Evolutionary conservation across 2,113 vertebrate species (phyloP).

Genomic region (Piaya cayana): DNA sequence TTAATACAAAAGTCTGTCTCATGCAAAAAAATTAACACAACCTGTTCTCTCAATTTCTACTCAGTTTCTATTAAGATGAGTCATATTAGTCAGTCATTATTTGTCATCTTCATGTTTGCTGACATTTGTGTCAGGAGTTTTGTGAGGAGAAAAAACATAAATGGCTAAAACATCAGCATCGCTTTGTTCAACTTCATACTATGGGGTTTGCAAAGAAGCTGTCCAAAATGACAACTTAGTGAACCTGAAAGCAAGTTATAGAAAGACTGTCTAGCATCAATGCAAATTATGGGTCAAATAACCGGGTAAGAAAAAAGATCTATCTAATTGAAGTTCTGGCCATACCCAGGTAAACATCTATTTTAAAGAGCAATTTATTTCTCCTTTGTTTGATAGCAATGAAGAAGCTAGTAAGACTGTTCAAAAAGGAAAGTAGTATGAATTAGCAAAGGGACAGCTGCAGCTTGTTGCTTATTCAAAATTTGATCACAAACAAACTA

Average conservation of each 20-base stretch:
- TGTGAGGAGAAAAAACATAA: neutral
- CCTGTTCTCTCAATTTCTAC: neutral
- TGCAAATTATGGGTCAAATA: neutral
- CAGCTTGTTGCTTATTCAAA: neutral
- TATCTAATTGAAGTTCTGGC: neutral
- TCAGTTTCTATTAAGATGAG: neutral
- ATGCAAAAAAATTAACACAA: neutral
- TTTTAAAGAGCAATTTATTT: neutral
- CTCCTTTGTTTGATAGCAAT: neutral
- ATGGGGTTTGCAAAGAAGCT: neutral
- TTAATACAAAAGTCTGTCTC: neutral
- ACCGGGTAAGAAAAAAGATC: neutral
- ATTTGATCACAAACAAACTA: neutral
- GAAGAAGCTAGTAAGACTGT: neutral
- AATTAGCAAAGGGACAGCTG: neutral
- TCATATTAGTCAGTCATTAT: neutral
- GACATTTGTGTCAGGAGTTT: neutral
- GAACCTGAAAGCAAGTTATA: neutral
- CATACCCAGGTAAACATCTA: neutral
- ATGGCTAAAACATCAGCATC: neutral
- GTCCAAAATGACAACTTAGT: neutral
- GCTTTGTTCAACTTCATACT: neutral
- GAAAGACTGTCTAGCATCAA: neutral
- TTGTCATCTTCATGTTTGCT: neutral
- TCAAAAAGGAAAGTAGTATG: neutral